These are phyloP conservation scores for Hoplias malabaricus DNA, from an alignment of 2,113 vertebrate species.

Conservation along the genomic window DNA sequence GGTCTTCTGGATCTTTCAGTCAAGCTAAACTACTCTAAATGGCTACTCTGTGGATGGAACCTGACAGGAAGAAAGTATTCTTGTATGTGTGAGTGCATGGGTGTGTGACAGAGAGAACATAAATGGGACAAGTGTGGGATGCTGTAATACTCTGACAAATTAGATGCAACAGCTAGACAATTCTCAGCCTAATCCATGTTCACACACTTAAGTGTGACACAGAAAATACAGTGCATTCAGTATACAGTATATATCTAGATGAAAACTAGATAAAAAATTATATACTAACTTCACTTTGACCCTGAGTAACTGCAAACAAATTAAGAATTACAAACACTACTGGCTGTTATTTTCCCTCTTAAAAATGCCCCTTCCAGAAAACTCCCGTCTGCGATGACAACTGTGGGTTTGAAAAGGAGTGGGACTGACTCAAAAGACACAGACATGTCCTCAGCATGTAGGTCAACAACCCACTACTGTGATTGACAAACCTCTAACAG, in stretches of 20 bases:
- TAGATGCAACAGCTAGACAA: conserved; percentile 9
- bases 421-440: conserved; percentile 38
- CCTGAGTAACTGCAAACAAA: not conserved
- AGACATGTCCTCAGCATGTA: conserved; percentile 32
- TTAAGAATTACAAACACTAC: not conserved
- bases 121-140: not conserved
- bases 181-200: not conserved
- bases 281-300: not conserved
- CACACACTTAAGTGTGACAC: not conserved
- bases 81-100: not conserved
- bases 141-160: not conserved
- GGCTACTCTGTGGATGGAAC: not conserved
- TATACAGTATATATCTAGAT: too few species aligned
- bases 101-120: not conserved
- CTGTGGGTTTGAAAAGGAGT: conserved; percentile 19
- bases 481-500: conserved; percentile 26
- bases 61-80: not conserved
- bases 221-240: too few species aligned
- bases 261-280: not conserved
- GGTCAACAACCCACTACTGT: conserved; percentile 34
- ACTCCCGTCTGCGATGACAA: conserved; percentile 4
- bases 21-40: conserved; percentile 29
- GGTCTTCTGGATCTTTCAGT: conserved; percentile 44
- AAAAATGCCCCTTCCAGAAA: conserved; percentile 24
- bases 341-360: not conserved